phyloP scores from a whole-genome alignment of 2,888 invertebrate species.

The Peribatodes rhomboidaria region DNA sequence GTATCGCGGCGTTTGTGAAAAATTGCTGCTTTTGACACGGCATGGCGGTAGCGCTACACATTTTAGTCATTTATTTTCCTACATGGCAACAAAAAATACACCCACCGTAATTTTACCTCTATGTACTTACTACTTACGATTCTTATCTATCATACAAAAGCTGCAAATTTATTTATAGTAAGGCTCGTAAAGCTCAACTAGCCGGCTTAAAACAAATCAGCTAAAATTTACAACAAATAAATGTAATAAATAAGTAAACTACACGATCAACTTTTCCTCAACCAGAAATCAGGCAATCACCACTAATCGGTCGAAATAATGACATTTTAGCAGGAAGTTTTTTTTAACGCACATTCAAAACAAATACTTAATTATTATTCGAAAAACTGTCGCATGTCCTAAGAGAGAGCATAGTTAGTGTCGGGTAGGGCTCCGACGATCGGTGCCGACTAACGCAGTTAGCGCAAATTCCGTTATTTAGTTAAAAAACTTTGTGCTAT shows the following conservation, averaged over 20 bases:
- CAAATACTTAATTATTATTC: not conserved
- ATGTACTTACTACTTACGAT: not conserved
- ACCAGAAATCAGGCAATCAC: too few species aligned
- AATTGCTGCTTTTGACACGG: constrained; percentile 59
- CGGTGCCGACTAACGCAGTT: constrained; percentile 60
- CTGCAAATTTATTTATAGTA: too few species aligned
- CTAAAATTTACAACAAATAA: not conserved
- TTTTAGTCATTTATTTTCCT: constrained; percentile 27
- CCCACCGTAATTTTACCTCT: constrained; percentile 21
- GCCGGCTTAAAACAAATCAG: not conserved
- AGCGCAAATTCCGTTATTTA: constrained; percentile 82
- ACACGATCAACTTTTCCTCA: too few species aligned
- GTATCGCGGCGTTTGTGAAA: constrained; percentile 61
- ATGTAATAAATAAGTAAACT: too few species aligned
- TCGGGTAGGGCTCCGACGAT: constrained; percentile 41
- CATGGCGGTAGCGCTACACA: constrained; percentile 36
- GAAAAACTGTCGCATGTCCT: not conserved
- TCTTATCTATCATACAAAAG: not conserved
- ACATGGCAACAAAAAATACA: constrained; percentile 40
- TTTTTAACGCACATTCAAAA: too few species aligned
- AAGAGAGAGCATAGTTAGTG: not conserved
- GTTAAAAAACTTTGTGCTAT: constrained; percentile 83
- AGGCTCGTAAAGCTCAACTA: not conserved
- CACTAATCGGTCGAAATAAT: too few species aligned
- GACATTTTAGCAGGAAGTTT: too few species aligned